Conservation (phyloP, 2,888 invertebrate genomes). For the Timandra comae region DNA sequence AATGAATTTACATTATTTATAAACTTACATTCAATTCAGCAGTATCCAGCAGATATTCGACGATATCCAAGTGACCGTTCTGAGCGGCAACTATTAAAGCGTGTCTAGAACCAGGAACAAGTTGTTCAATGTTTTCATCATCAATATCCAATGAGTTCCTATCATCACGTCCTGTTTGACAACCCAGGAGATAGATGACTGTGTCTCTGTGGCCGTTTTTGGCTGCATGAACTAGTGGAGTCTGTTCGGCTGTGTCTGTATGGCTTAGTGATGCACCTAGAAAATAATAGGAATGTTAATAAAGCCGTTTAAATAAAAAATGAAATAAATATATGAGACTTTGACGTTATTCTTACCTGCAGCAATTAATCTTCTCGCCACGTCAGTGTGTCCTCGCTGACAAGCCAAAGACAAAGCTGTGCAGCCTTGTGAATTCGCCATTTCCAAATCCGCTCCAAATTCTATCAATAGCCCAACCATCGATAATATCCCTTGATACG, state of each 20-base stretch:
- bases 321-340: too few relatives aligned
- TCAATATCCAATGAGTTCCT: constrained; percentile 78
- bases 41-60: constrained; percentile 92
- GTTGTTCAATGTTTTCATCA: constrained; percentile 77
- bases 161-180: constrained; percentile 77
- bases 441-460: constrained; percentile 92
- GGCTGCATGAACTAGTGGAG: constrained; percentile 93
- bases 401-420: constrained; percentile 92
- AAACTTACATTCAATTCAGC: constrained; percentile 86
- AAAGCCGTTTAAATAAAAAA: background rate
- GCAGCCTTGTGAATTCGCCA: constrained; percentile 91
- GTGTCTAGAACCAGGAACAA: constrained; percentile 90
- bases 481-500: constrained; percentile 93
- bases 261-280: constrained; percentile 84
- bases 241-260: constrained; percentile 87
- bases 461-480: constrained; percentile 90
- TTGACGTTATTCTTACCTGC: constrained; percentile 79
- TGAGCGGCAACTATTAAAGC: constrained; percentile 92
- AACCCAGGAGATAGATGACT: constrained; percentile 91
- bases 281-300: constrained; percentile 10
- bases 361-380: constrained; percentile 83
- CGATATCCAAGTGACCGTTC: constrained; percentile 90
- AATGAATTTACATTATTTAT: too few relatives aligned
- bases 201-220: constrained; percentile 91
- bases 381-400: constrained; percentile 91